These are phyloP conservation scores for Epinotia nisella DNA, from an alignment of 2,888 invertebrate species.

Conservation along the genomic window DNA sequence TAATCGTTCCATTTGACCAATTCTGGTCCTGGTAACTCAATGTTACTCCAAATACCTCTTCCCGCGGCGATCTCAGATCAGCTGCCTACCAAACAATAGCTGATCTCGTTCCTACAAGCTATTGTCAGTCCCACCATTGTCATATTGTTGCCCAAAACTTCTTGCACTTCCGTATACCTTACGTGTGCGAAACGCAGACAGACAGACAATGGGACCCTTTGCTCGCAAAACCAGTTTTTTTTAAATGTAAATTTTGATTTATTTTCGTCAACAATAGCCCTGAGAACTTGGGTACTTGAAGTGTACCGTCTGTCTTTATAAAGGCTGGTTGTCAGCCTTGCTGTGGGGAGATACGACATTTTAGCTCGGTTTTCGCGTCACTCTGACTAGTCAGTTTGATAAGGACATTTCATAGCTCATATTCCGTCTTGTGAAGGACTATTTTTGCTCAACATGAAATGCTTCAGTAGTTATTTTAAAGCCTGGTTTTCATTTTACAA, in stretches of 20 bases:
- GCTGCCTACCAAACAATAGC: constrained; percentile 27
- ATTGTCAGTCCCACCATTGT: constrained; percentile 33
- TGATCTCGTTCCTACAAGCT: constrained; percentile 32
- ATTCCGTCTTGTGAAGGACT: background rate
- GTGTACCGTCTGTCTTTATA: background rate
- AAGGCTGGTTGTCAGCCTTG: background rate
- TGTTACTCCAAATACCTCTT: constrained; percentile 4
- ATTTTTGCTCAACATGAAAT: background rate
- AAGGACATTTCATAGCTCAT: background rate
- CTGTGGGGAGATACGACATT: background rate
- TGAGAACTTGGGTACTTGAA: constrained; percentile 39
- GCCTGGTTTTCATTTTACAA: constrained; percentile 8
- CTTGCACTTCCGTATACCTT: constrained; percentile 46
- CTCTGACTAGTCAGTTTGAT: background rate
- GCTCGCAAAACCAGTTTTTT: constrained; percentile 43
- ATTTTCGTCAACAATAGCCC: constrained; percentile 44
- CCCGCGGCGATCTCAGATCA: constrained; percentile 18
- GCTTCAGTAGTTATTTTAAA: background rate
- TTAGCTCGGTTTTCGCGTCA: background rate
- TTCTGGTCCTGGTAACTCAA: background rate
- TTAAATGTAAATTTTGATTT: constrained; percentile 46
- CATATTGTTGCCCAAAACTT: constrained; percentile 37
- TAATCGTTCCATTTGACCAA: background rate
- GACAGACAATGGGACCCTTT: constrained; percentile 43
- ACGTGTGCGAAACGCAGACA: constrained; percentile 45